Conservation (phyloP, 2,113 vertebrate species). For the Hiodon alosoides region DNA sequence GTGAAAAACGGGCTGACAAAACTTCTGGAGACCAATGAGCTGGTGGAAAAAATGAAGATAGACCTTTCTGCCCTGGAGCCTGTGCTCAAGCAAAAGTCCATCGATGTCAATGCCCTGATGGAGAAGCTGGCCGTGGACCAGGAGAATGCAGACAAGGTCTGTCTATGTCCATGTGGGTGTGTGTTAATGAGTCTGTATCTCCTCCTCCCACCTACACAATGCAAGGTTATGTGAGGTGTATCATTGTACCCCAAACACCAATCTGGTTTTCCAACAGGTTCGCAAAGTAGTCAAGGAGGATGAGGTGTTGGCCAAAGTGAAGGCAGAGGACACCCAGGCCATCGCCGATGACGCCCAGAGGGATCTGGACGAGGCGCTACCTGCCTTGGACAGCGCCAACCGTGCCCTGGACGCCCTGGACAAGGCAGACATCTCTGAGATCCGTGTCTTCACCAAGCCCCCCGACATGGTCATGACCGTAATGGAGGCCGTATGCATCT, state of each 20-base stretch:
- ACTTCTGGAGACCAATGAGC: conserved; percentile 70
- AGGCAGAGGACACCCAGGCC: conserved; percentile 75
- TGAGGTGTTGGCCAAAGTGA: conserved; percentile 68
- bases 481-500: conserved; percentile 77
- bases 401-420: conserved; percentile 74
- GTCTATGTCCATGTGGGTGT: neutral
- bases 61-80: conserved; percentile 77
- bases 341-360: conserved; percentile 74
- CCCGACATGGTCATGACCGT: conserved; percentile 76
- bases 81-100: conserved; percentile 69
- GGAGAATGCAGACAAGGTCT: conserved; percentile 71
- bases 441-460: conserved; percentile 77
- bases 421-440: conserved; percentile 80
- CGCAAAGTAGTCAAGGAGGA: conserved; percentile 70
- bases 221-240: neutral
- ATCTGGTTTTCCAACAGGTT: conserved; percentile 52
- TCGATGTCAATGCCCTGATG: conserved; percentile 71
- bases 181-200: neutral
- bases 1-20: conserved; percentile 76
- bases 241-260: no score
- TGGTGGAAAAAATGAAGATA: conserved; percentile 78
- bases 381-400: conserved; percentile 69
- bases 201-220: neutral
- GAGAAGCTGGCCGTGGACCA: conserved; percentile 71
- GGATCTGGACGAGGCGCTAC: conserved; percentile 75